Evolutionary conservation across 2,888 invertebrate species (phyloP).

Genomic region (Gasteruption jaculator): DNA sequence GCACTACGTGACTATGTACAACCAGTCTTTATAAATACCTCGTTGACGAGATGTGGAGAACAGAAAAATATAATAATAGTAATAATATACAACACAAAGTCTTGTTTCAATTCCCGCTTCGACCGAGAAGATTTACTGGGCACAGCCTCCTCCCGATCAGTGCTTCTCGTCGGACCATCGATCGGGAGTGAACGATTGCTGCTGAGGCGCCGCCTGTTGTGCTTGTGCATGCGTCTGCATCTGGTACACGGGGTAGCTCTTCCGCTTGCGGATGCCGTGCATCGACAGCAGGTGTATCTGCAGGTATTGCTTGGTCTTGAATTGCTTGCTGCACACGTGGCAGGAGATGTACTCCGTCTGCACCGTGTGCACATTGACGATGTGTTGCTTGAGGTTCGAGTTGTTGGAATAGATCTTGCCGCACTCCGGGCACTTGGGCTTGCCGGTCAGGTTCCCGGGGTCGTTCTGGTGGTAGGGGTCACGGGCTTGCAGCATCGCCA

Average conservation of each 20-base stretch:
- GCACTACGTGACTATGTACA: no score
- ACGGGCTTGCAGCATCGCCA: conserved; percentile 41
- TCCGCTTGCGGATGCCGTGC: conserved; percentile 63
- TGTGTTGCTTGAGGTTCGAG: conserved; percentile 67
- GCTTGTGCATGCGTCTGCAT: conserved; percentile 33
- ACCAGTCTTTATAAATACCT: no score
- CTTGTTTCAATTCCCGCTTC: conserved; percentile 1
- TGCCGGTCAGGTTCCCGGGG: conserved; percentile 38
- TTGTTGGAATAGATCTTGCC: conserved; percentile 67
- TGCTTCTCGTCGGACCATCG: conserved; percentile 41
- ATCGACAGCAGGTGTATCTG: conserved; percentile 67
- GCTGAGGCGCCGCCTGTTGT: conserved; percentile 25
- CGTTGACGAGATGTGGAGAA: no score
- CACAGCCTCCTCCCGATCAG: conserved; percentile 22
- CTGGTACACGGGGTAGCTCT: conserved; percentile 51
- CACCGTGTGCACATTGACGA: conserved; percentile 65
- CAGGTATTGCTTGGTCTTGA: conserved; percentile 69
- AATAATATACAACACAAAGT: conserved; percentile 4
- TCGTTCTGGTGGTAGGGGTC: conserved; percentile 34
- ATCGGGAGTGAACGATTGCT: conserved; percentile 25
- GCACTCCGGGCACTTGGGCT: conserved; percentile 65
- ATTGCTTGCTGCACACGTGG: conserved; percentile 63
- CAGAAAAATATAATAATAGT: no score
- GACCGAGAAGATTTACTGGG: no score
- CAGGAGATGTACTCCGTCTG: conserved; percentile 60